Percentiles rank a stretch among this genome's conserved stretches.
These are phyloP conservation scores for Bhutanitis thaidina DNA, from an alignment of 2,888 invertebrate genomes.

Conservation along the genomic window DNA sequence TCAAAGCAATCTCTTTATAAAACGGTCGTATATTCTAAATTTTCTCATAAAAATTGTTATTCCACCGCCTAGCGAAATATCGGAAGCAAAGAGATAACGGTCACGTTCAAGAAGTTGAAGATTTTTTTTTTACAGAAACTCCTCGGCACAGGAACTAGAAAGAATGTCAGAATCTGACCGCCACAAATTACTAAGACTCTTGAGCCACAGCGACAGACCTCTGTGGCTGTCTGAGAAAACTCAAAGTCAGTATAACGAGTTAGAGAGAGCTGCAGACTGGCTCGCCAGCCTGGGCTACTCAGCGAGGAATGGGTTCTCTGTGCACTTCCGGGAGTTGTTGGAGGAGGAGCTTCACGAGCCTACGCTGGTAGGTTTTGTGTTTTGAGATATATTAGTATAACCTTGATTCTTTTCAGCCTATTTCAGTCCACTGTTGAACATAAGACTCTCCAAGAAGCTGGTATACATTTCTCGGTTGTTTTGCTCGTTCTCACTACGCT, in stretches of 20 bases:
- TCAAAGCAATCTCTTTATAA: no score
- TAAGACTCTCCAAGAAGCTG: no score
- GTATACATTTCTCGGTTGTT: no score
- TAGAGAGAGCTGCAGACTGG: slow-evolving; percentile 84
- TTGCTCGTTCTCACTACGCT: no score
- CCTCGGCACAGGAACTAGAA: slow-evolving; percentile 53
- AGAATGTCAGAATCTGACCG: slow-evolving; percentile 54
- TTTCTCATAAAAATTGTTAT: no score
- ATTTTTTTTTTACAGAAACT: slow-evolving; percentile 43
- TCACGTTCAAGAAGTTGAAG: no score
- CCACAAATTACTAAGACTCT: slow-evolving; percentile 40
- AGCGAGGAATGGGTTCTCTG: slow-evolving; percentile 85
- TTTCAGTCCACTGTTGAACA: no score
- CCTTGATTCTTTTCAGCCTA: no score
- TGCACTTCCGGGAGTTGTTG: slow-evolving; percentile 84
- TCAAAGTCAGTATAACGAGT: slow-evolving; percentile 34
- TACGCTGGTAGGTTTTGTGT: slow-evolving; percentile 75
- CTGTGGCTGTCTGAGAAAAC: slow-evolving; percentile 60
- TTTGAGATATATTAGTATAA: no score
- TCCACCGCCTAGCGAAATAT: no score
- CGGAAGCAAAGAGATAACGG: no score
- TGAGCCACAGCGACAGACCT: slow-evolving; percentile 48
- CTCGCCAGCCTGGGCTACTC: slow-evolving; percentile 86
- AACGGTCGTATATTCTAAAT: no score
- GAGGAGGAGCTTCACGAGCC: slow-evolving; percentile 81